These are phyloP conservation scores for Cebidichthys violaceus DNA, from an alignment of 2,113 vertebrate genomes.

Conservation along the genomic window DNA sequence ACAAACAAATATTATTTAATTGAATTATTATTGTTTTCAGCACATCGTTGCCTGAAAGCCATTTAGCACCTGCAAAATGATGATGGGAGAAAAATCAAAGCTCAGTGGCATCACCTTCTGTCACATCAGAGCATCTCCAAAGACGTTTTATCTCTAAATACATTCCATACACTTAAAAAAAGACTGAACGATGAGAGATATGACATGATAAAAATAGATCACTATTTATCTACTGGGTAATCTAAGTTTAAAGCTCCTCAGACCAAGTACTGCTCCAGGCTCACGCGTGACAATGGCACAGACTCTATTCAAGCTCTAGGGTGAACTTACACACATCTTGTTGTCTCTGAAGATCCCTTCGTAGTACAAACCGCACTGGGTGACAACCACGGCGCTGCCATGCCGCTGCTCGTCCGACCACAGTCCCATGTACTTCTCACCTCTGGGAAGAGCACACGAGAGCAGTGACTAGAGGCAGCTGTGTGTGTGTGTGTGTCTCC, in stretches of 20 bases:
- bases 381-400: slow-evolving; percentile 92
- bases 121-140: neutral
- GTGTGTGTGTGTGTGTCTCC: too few relatives aligned
- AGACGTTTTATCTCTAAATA: neutral
- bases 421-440: slow-evolving; percentile 97
- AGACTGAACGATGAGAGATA: neutral
- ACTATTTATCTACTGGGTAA: neutral
- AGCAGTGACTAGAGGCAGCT: neutral
- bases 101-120: neutral
- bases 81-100: neutral
- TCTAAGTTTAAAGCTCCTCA: neutral
- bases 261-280: neutral
- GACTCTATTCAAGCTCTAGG: neutral
- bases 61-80: neutral
- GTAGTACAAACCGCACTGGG: slow-evolving; percentile 94
- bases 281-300: neutral
- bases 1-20: neutral
- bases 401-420: slow-evolving; percentile 94
- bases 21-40: neutral
- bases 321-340: slow-evolving; percentile 93
- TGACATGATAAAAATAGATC: too few relatives aligned
- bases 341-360: slow-evolving; percentile 93
- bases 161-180: neutral
- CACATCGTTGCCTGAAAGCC: neutral
- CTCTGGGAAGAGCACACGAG: slow-evolving; percentile 79